A percentile compares a stretch with the other conserved stretches of the same genome.
phyloP scores from a whole-genome alignment of 2,113 vertebrate genomes.

The Caranx melampygus region DNA sequence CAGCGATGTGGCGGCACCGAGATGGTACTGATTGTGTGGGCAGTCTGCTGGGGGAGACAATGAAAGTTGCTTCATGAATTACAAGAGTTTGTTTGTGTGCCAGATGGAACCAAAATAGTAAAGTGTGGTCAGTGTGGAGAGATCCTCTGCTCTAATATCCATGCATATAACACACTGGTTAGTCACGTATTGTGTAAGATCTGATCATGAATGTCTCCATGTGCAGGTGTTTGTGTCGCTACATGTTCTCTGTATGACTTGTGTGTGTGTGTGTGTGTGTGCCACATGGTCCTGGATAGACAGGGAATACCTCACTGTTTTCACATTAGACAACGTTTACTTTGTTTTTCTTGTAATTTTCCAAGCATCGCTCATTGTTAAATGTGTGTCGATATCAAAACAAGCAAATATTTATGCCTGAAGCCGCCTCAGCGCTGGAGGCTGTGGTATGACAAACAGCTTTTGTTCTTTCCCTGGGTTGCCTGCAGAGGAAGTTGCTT shows the following conservation, averaged over 20 bases:
- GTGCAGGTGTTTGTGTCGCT: not conserved
- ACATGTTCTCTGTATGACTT: not conserved
- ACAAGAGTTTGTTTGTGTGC: not conserved
- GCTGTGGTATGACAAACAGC: not conserved
- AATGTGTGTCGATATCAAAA: not conserved
- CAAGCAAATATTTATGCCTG: not conserved
- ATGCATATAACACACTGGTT: not conserved
- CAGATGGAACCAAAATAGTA: not conserved
- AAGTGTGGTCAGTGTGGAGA: not conserved
- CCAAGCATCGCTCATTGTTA: not conserved
- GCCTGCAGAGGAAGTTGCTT: constrained; percentile 73
- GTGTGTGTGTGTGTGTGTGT: not conserved
- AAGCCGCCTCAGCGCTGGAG: not conserved
- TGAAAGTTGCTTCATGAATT: not conserved
- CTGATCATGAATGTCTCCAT: not conserved
- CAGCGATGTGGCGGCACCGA: constrained; percentile 13
- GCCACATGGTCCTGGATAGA: constrained; percentile 7
- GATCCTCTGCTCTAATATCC: not conserved
- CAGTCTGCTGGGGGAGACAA: not conserved
- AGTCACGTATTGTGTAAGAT: not conserved
- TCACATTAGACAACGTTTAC: not conserved
- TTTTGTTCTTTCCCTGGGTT: constrained; percentile 45
- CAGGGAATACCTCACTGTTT: not conserved
- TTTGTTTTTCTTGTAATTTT: not conserved
- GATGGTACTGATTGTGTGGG: constrained; percentile 35